A percentile compares a stretch with the other conserved stretches of the same genome.
phyloP scores from a whole-genome alignment of 30 jellyfish, hydroid and myxozoan species.

The Nemopilema nomurai region DNA sequence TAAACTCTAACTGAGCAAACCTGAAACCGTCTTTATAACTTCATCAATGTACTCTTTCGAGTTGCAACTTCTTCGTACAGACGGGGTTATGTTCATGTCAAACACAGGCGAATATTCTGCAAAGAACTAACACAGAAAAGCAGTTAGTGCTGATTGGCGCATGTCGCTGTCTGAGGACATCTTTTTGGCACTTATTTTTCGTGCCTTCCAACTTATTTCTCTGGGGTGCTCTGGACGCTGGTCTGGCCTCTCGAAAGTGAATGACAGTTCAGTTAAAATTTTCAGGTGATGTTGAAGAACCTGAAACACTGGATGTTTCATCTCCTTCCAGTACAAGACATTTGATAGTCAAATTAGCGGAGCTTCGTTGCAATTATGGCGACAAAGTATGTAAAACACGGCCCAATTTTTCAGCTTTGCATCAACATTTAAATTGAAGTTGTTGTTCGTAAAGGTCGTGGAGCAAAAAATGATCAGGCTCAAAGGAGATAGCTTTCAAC shows the following conservation, averaged over 20 bases:
- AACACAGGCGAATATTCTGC: slow-evolving; percentile 51
- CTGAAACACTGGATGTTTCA: background rate
- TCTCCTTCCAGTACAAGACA: slow-evolving; percentile 14
- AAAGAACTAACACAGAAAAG: slow-evolving; percentile 18
- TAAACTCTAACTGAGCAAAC: background rate
- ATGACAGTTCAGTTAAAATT: background rate
- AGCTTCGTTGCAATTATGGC: slow-evolving; percentile 24
- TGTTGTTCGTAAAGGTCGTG: background rate
- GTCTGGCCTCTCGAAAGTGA: slow-evolving; percentile 4
- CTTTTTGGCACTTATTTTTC: slow-evolving; percentile 3
- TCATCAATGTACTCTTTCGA: slow-evolving; percentile 31
- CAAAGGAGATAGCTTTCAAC: background rate
- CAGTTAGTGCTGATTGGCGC: background rate
- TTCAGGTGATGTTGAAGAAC: slow-evolving; percentile 1
- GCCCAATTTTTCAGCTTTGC: background rate
- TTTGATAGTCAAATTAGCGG: slow-evolving; percentile 25
- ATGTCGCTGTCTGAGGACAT: background rate
- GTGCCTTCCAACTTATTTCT: background rate
- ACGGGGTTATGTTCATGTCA: slow-evolving; percentile 55
- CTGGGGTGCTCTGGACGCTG: background rate
- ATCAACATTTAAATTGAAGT: background rate
- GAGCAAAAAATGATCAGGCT: background rate
- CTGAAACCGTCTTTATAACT: slow-evolving; percentile 22
- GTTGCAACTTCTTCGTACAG: slow-evolving; percentile 41
- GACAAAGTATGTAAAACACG: background rate